Base-by-base conservation (phyloP, 1,140 invertebrate genomes). In the Zaprionus kolodkinae region DNA sequence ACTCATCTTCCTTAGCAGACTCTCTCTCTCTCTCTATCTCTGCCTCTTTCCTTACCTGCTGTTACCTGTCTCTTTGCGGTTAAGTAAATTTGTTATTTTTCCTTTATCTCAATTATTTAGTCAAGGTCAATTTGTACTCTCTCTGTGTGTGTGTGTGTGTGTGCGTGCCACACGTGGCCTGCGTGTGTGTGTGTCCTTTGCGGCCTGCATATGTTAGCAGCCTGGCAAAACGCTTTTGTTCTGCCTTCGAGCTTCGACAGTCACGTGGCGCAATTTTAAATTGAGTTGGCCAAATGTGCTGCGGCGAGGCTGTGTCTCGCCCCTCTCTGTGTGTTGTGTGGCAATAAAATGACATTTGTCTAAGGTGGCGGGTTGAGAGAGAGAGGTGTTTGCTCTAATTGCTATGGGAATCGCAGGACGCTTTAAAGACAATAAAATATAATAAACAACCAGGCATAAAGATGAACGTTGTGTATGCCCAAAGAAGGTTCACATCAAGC, bases 201-300 rank as follows among this genome's bases (percentile, higher is more conserved):
- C 57, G 76, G 54, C 67, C 59, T 78, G 67, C 72, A 81, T 81
- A 65, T 69, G 57, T 57, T 60, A 75, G 63, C 48, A 68, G 56
- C 17, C 21, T 21, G 60, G 38, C 59, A 40, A 72, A 72, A 69
- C 43, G 50, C 52, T 52, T 56, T 66, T 21, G n/a, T 56, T 48
- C 30, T 52, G 33, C 48, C 67, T 59, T 21, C 36, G 57, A 67
- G 70, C 50, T 35, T 21, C 35, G 48, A 68, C 25, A 65, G 75
- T 78, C 78, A 79, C 78, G 78, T 79, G 75, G 61, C 78, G 63
- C 70, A 57, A 43, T 79, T 79, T 79, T 63, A 78, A 79, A 79
- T 79, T 79, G 75, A 79, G 65, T 76, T 76, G 62, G 25, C 56
- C 35, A 72, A 76, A 63, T 50, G 57, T 54, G 69, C 50, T 7